A percentile compares a stretch with the other conserved stretches of the same genome.
These are phyloP conservation scores for Barnardius zonarius DNA, from an alignment of 2,113 vertebrate genomes.

Conservation along the genomic window DNA sequence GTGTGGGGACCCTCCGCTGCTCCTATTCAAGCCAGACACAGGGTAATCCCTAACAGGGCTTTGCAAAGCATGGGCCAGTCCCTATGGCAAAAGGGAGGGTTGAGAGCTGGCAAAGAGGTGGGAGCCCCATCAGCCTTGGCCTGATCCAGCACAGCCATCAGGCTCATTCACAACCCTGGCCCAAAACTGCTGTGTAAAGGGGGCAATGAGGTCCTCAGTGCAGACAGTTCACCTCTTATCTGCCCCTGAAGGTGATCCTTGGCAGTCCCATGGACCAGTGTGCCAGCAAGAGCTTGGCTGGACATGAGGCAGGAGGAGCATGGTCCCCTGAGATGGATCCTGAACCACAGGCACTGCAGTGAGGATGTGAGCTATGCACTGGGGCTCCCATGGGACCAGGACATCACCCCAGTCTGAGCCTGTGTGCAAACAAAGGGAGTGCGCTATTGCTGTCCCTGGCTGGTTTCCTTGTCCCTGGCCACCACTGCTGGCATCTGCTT, in stretches of 20 bases:
- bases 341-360: accelerated
- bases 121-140: not conserved
- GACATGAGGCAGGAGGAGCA: not conserved
- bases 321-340: not conserved
- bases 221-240: not conserved
- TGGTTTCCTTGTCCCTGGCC: not conserved
- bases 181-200: not conserved
- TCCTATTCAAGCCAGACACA: not conserved
- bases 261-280: not conserved
- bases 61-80: not conserved
- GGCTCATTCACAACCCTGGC: not conserved
- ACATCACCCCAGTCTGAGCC: not conserved
- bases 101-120: not conserved
- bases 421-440: not conserved
- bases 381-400: not conserved
- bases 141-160: not conserved
- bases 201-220: accelerated
- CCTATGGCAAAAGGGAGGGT: accelerated
- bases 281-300: accelerated
- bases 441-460: not conserved
- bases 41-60: accelerated
- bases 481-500: not conserved
- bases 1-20: not conserved
- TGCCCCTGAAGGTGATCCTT: not conserved
- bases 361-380: not conserved